Evolutionary conservation across 37 sponge, comb jelly and placozoan genomes (phyloP), one percentile per base, ranked within the genome.

Genomic region (Spongia lamella): DNA sequence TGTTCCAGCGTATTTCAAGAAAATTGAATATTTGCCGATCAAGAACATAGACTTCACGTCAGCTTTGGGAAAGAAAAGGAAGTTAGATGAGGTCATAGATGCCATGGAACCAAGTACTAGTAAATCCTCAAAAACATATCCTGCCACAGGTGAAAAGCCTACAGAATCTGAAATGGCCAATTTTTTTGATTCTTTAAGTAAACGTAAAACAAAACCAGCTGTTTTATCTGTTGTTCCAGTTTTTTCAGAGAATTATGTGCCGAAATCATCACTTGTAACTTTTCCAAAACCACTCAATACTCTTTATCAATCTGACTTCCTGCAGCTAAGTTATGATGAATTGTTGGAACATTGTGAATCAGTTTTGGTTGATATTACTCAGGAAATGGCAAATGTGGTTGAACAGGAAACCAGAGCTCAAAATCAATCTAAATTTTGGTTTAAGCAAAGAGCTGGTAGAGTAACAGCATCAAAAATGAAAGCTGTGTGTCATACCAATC

Each of bases 21-120:
- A n/a, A n/a, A n/a, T n/a, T n/a, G n/a, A n/a, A n/a, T n/a, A n/a
- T n/a, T n/a, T n/a, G n/a, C n/a, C 63, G 6, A 21, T 75, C n/a
- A 25, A 25, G 4, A 51, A 75, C 3, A 37, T 75, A 27, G 76
- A 75, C 37, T 75, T 75, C 32, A 49, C 76, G 11, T 59, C 76
- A n/a, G n/a, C n/a, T n/a, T n/a, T n/a, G n/a, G n/a, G n/a, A n/a
- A n/a, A n/a, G n/a, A n/a, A n/a, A n/a, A n/a, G n/a, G n/a, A n/a
- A n/a, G n/a, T n/a, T n/a, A n/a, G n/a, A n/a, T n/a, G n/a, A n/a
- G n/a, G n/a, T n/a, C n/a, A n/a, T n/a, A n/a, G n/a, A n/a, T n/a
- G n/a, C n/a, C n/a, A n/a, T n/a, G n/a, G n/a, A n/a, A 24, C 60
- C 76, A 61, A 33, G 27, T 6, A 57, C 25, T 5, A 75, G 61